Base-by-base conservation (phyloP, 2,113 vertebrate species). In the Poecile atricapillus region DNA sequence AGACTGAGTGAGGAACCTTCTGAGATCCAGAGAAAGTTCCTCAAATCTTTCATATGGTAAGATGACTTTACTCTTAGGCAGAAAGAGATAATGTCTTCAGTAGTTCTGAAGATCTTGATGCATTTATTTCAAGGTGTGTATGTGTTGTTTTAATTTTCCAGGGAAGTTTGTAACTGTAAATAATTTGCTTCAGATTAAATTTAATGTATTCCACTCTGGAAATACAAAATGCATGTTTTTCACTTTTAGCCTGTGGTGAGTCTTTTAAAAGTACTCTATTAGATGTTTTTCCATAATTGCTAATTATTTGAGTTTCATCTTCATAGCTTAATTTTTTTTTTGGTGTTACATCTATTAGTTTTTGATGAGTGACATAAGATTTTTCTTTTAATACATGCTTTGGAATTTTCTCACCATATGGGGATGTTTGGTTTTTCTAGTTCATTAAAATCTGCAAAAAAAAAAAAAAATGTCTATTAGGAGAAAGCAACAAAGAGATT, bases 231-330 rank as follows among this genome's bases (percentile, higher is more conserved):
- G 22, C 11, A 13, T 88, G 37, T 20, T 88, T 88, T 85, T 92
- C 24, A 59, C 43, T 55, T 83, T 80, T 73, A 77, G 70, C n/a
- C n/a, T 67, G 21, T 79, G 24, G 39, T 73, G 63, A 79, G 27
- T 82, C 70, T 92, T 86, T 95, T 90, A 16, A 14, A 74, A 80
- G 68, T 67, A 63, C 56, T 71, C 13, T 55, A 92, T 68, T 74
- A 75, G 79, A 49, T 75, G 8, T 35, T 88, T 91, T 96, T 94
- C 71, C 59, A 6, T 93, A 68, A 94, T 93, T 93, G 76, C 50
- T 91, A 63, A 93, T 95, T 95, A 60, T 93, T 95, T 90, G 78
- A 95, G 70, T 91, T 93, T 84, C 67, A 79, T 91, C 67, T 93
- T 95, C 79, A 68, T 89, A 83, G 79, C 68, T 94, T 92, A 14